phyloP scores from a whole-genome alignment of 2,888 invertebrate genomes.

The Acleris holmiana region DNA sequence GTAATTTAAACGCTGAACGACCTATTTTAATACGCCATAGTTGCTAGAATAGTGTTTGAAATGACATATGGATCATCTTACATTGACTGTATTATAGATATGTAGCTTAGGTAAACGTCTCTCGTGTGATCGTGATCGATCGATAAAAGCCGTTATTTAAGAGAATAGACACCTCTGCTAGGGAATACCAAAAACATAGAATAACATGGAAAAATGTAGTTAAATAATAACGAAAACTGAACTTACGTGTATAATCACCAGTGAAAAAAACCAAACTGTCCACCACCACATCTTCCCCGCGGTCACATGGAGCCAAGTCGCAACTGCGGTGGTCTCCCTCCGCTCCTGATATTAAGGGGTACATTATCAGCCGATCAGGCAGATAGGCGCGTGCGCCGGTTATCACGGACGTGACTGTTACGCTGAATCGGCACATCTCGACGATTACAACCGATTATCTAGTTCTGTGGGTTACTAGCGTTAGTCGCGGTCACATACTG shows the following conservation, averaged over 20 bases:
- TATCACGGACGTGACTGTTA: constrained; percentile 40
- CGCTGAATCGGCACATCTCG: constrained; percentile 21
- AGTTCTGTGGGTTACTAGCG: constrained; percentile 45
- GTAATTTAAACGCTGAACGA: no score
- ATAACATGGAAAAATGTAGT: no score
- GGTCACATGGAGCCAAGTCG: constrained; percentile 26
- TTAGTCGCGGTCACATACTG: neutral
- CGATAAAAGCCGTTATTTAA: no score
- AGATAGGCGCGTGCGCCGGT: constrained; percentile 38
- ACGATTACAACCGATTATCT: constrained; percentile 42
- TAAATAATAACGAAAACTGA: constrained; percentile 13
- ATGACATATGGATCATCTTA: no score
- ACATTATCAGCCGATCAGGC: constrained; percentile 10
- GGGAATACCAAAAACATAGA: no score
- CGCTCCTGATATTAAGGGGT: constrained; percentile 7
- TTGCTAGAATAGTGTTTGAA: no score
- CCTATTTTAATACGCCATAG: no score
- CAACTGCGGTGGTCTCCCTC: constrained; percentile 19
- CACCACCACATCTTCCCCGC: constrained; percentile 47
- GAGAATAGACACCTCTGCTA: no score
- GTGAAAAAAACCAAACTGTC: constrained; percentile 40
- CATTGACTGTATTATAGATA: no score
- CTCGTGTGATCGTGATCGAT: no score
- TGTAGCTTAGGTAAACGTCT: no score
- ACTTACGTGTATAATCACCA: constrained; percentile 52